Evolutionary conservation across 2,113 vertebrate genomes (phyloP), one percentile per base, ranked within the genome.

Genomic region (Gallinago paraguaiae): DNA sequence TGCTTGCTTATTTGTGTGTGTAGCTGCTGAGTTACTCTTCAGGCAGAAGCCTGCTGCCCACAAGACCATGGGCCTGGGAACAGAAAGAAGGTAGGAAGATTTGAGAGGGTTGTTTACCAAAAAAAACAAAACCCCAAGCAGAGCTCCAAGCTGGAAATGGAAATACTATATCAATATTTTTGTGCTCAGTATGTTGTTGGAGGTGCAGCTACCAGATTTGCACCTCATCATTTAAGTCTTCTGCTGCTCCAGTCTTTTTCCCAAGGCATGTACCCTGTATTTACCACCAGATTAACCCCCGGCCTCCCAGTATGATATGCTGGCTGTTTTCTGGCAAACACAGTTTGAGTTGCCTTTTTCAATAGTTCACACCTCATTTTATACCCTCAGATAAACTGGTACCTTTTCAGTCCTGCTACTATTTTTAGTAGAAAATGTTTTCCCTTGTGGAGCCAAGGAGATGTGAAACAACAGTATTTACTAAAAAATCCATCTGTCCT

Each of bases 401-500:
- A 97, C 97, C 93, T 93, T 90, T 88, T 97, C 87, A 86, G 93
- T 93, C 59, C 80, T 95, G 68, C 86, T 94, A 96, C 91, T 96
- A 96, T 95, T 97, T 94, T 97, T 97, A 94, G 89, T 89, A 96
- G 94, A 91, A 97, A 96, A 87, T 89, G 79, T 95, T 90, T 97
- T 97, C 94, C 95, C 81, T 97, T 90, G 67, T 76, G 91, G 93
- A 97, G 94, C 94, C 95, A 97, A 97, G 82, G 92, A 97, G 92
- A 97, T 96, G 86, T 75, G 95, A 98, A 97, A 95, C 86, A 97
- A 95, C 92, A 96, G 92, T 94, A 88, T 96, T 95, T 96, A 92
- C 64, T 94, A 56, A 97, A 96, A 96, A 97, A 96, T 92, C 96
- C 95, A 97, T 97, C 96, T 98, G 97, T 97, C 97, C 92, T 89